Evolutionary conservation across 2,113 vertebrate species (phyloP).

Genomic region (Lota lota): DNA sequence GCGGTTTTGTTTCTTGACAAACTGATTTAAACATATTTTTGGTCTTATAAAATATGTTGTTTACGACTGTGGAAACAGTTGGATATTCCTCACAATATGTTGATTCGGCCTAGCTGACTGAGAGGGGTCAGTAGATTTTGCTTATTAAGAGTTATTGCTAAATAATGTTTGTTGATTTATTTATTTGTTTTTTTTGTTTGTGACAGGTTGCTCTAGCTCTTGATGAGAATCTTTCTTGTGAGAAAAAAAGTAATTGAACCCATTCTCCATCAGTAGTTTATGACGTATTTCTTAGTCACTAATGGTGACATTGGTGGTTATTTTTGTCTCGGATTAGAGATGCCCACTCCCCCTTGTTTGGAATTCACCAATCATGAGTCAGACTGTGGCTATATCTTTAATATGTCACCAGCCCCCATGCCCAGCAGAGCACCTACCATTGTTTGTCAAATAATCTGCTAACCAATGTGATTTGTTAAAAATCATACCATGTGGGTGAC

Average conservation of each 20-base stretch:
- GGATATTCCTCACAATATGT: background rate
- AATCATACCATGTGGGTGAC: too few relatives aligned
- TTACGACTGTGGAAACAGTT: constrained; percentile 5
- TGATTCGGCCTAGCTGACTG: background rate
- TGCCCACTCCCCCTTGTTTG: background rate
- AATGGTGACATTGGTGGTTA: background rate
- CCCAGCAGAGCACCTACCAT: constrained; percentile 15
- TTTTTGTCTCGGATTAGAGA: constrained; percentile 27
- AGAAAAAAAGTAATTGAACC: background rate
- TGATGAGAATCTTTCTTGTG: background rate
- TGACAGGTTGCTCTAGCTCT: background rate
- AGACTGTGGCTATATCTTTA: constrained; percentile 15
- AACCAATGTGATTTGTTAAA: constrained; percentile 23
- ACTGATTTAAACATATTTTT: constrained; percentile 23
- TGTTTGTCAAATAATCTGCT: constrained; percentile 24
- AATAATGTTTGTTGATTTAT: too few relatives aligned
- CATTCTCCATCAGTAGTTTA: background rate
- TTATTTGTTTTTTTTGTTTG: background rate
- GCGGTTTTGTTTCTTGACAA: constrained; percentile 33
- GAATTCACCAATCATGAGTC: constrained; percentile 14
- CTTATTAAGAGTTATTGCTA: background rate
- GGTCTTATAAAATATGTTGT: constrained; percentile 28
- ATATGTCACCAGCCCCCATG: constrained; percentile 9
- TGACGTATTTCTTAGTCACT: constrained; percentile 23
- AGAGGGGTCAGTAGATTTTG: background rate